phyloP scores from a whole-genome alignment of 2,797 vertebrate genomes.

The Serranus cabrilla region DNA sequence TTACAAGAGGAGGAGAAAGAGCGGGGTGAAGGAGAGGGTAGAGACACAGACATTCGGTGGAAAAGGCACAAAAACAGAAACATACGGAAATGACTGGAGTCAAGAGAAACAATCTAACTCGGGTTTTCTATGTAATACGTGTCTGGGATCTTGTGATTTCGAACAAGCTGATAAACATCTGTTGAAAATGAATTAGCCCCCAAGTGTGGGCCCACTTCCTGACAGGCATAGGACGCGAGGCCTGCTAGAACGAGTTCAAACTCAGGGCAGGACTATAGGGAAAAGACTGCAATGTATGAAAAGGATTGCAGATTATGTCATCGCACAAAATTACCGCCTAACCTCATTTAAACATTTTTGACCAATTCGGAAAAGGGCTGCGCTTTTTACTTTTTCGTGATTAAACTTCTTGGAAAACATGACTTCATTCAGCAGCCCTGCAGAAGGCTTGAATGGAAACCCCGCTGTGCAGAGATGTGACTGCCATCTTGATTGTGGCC shows the following conservation, averaged over 20 bases:
- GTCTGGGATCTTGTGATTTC: conserved; percentile 59
- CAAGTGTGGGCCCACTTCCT: conserved; percentile 50
- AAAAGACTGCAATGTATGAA: conserved; percentile 26
- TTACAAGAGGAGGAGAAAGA: conserved; percentile 50
- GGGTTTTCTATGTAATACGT: conserved; percentile 18
- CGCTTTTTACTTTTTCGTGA: conserved; percentile 57
- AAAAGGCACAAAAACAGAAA: conserved; percentile 14
- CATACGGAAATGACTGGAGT: conserved; percentile 18
- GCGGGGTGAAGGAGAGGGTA: conserved; percentile 28
- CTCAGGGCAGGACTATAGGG: conserved; percentile 14
- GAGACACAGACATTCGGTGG: conserved; percentile 14
- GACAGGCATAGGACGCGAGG: conserved; percentile 24
- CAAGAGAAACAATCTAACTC: conserved; percentile 24
- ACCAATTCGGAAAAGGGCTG: conserved; percentile 54
- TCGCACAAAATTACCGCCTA: conserved; percentile 23
- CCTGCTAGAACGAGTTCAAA: conserved; percentile 27
- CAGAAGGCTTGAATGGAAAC: conserved; percentile 67
- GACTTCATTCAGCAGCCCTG: conserved; percentile 69
- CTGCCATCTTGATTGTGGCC: conserved; percentile 70
- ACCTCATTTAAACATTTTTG: conserved; percentile 42
- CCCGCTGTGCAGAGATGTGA: conserved; percentile 45
- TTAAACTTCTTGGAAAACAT: conserved; percentile 65
- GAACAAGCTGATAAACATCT: conserved; percentile 57
- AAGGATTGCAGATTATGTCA: conserved; percentile 40
- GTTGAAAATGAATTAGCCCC: conserved; percentile 64